Base-by-base conservation (phyloP, 1,140 invertebrate genomes). In the Ditylenchus dipsaci region DNA sequence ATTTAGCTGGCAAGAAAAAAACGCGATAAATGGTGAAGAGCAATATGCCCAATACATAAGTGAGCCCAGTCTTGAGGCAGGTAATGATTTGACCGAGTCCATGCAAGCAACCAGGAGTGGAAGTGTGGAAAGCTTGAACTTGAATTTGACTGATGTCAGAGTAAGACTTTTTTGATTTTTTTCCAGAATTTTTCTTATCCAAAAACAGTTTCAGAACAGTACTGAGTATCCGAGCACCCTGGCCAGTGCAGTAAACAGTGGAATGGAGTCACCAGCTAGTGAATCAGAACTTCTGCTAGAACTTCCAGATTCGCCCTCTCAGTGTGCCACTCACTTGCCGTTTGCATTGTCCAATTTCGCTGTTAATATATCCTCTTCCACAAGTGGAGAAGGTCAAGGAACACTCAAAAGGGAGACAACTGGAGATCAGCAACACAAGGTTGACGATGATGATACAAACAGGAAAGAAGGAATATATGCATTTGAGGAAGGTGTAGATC, bases 281-380 rank as follows among this genome's bases (percentile, higher is more conserved):
- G 21, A 38, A 26, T 57, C 68, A 17, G 68, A 70, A 26, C 53
- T 70, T 26, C 68, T 65, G 19, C 27, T 65, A 11, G 68, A 70
- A 26, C 53, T 70, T 33, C 68, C 68, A 9, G 68, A 70, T 33
- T 70, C 68, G 15, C 68, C 68, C 19, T 70, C 68, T 0, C 68
- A 70, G 23, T 70, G 68, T 38, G 66, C 53, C 13, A 38, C 45
- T 1, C 68, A 67, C 59, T 30, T 47, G 26, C 43, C 49, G 30
- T 59, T 67, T 33, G 45, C 49, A 56, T 38, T 68, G 19, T 38
- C 33, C 11, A 38, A 38, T 38, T 38, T 38, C 3, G 33, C 11
- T 38, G 33, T 38, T 11, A 38, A 38, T 11, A 60, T 59, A 7
- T 19, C 33, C 53, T 67, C 8, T 0, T 67, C 33, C 1, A 38